These are phyloP conservation scores for Pristionchus pacificus DNA, from an alignment of 1,140 invertebrate species.

Conservation along the genomic window DNA sequence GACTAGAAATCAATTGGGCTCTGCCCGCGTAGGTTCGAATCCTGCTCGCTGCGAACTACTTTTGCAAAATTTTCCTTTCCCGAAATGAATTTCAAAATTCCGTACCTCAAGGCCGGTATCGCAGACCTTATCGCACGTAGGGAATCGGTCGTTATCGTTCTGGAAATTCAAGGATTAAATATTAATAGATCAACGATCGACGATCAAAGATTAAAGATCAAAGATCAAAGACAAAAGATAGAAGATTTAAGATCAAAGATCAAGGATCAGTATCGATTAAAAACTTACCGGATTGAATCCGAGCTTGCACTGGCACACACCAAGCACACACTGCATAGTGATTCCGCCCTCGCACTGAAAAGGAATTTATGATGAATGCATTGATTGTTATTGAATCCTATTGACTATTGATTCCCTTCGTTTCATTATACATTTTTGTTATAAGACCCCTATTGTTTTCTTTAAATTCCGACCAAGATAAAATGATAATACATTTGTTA, in stretches of 20 bases:
- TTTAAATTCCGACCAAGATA: too few species aligned
- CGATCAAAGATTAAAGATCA: not conserved
- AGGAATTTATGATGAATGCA: too few species aligned
- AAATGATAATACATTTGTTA: too few species aligned
- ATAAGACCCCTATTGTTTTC: too few species aligned
- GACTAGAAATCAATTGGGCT: not conserved
- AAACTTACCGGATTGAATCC: constrained; percentile 38
- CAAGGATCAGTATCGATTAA: constrained; percentile 7
- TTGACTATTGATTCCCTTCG: too few species aligned
- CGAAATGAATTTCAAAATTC: too few species aligned
- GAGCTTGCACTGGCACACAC: constrained; percentile 41
- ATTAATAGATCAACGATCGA: not conserved
- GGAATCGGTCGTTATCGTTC: constrained; percentile 56
- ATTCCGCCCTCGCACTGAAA: constrained; percentile 55
- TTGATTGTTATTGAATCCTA: too few species aligned
- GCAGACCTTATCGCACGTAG: constrained; percentile 51
- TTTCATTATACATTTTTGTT: too few species aligned
- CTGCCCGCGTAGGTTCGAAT: not conserved
- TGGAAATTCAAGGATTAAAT: constrained; percentile 19
- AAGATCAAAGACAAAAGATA: too few species aligned
- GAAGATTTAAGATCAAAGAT: too few species aligned
- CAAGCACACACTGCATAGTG: constrained; percentile 47
- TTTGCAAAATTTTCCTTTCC: too few species aligned
- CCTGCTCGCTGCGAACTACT: not conserved
- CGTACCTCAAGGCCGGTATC: constrained; percentile 23